Conservation (phyloP, 2,888 invertebrate species). For the Palloptera scutellata region DNA sequence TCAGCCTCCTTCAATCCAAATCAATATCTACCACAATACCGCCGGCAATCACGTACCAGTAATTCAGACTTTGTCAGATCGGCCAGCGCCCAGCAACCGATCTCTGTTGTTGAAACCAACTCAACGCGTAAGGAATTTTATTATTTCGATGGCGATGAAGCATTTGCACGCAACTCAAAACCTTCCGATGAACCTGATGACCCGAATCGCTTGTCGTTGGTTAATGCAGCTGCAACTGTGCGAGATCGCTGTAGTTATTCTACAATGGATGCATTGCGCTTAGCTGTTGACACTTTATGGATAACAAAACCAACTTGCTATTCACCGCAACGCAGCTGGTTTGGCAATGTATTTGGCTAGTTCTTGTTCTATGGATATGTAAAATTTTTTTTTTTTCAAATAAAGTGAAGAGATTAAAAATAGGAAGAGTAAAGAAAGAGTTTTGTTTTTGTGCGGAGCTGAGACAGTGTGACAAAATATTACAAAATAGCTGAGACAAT, state of each 20-base stretch:
- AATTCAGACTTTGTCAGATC: neutral
- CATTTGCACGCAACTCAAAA: conserved; percentile 39
- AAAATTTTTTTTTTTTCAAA: neutral
- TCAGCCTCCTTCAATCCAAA: conserved; percentile 19
- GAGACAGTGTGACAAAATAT: no score
- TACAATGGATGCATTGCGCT: conserved; percentile 53
- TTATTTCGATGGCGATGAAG: conserved; percentile 51
- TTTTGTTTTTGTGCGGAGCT: neutral
- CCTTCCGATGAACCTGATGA: conserved; percentile 20
- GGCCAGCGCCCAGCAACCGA: conserved; percentile 48
- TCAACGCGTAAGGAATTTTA: conserved; percentile 59
- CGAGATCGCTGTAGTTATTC: conserved; percentile 54
- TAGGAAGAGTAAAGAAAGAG: neutral
- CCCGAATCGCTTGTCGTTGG: conserved; percentile 1
- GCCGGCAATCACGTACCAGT: conserved; percentile 4
- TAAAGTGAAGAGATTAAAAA: conserved; percentile 25
- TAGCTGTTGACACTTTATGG: conserved; percentile 57
- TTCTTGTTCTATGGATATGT: neutral
- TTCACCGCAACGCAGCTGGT: conserved; percentile 55
- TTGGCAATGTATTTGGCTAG: conserved; percentile 53
- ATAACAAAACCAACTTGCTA: conserved; percentile 56
- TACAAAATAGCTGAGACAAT: no score
- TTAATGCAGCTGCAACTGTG: conserved; percentile 27
- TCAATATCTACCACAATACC: conserved; percentile 24
- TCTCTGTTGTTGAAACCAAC: conserved; percentile 55